phyloP scores from a whole-genome alignment of 2,888 invertebrate species.

The Melolontha melolontha region DNA sequence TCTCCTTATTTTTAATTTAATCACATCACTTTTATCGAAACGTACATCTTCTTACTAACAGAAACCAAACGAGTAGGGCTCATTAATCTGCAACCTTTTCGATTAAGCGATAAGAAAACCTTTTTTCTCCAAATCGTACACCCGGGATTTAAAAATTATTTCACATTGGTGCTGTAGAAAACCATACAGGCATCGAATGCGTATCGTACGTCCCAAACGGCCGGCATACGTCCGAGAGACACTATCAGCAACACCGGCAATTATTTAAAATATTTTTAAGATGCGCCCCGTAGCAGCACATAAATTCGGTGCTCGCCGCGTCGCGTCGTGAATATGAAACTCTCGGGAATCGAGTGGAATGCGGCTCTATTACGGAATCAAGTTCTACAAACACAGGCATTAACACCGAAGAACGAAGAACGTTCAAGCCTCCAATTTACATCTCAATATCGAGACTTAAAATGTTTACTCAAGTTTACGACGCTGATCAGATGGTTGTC shows the following conservation, averaged over 20 bases:
- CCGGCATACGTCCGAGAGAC: neutral
- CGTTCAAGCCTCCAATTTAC: conserved; percentile 61
- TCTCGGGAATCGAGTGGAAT: conserved; percentile 57
- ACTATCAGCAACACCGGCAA: conserved; percentile 45
- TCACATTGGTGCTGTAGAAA: no score
- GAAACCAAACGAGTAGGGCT: neutral
- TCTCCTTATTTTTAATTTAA: no score
- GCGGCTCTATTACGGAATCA: conserved; percentile 66
- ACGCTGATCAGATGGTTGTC: conserved; percentile 54
- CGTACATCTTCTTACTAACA: neutral
- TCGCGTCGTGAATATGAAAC: conserved; percentile 43
- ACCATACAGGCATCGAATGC: no score
- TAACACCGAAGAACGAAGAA: conserved; percentile 59
- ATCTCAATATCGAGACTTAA: conserved; percentile 62
- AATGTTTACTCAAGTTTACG: conserved; percentile 61
- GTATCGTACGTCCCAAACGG: no score
- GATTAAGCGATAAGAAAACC: neutral
- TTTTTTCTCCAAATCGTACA: neutral
- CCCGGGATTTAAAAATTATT: no score
- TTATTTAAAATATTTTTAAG: conserved; percentile 44
- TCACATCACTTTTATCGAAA: no score
- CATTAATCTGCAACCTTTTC: no score
- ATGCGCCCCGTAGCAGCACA: conserved; percentile 45
- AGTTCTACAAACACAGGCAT: conserved; percentile 66
- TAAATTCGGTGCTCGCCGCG: conserved; percentile 45